Percentiles rank a stretch among this genome's conserved stretches.
phyloP scores from a whole-genome alignment of 2,113 vertebrate species.

The Camelus dromedarius region DNA sequence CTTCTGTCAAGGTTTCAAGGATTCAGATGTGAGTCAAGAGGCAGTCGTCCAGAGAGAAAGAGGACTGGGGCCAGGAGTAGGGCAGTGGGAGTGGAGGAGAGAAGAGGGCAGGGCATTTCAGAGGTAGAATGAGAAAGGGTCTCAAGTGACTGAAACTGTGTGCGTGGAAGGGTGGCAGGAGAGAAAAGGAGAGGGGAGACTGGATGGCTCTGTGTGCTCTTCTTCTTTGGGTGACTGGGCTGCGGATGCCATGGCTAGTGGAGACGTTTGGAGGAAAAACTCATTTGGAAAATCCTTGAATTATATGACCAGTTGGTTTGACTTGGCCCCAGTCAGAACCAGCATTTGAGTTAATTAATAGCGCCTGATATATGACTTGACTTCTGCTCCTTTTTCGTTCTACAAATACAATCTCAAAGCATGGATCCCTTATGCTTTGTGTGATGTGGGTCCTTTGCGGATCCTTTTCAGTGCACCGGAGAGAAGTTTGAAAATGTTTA shows the following conservation, averaged over 20 bases:
- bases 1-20: neutral
- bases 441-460: neutral
- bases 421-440: neutral
- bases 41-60: neutral
- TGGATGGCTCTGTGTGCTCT: neutral
- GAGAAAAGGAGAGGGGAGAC: neutral
- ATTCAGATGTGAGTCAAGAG: neutral
- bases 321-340: neutral
- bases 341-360: neutral
- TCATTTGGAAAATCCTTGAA: neutral
- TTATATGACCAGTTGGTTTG: neutral
- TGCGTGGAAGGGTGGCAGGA: neutral
- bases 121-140: neutral
- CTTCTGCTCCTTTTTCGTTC: neutral
- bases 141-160: neutral
- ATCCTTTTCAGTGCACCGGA: neutral
- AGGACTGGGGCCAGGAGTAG: neutral
- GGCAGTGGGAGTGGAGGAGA: neutral
- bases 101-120: neutral
- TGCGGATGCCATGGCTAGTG: neutral
- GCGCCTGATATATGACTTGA: neutral
- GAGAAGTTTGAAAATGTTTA: constrained; percentile 21
- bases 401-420: neutral
- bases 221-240: neutral
- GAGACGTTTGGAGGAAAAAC: neutral